A percentile compares a stretch with the other conserved stretches of the same genome.
Evolutionary conservation across 2,888 invertebrate species (phyloP).

Genomic region (Bombyx huttoni): DNA sequence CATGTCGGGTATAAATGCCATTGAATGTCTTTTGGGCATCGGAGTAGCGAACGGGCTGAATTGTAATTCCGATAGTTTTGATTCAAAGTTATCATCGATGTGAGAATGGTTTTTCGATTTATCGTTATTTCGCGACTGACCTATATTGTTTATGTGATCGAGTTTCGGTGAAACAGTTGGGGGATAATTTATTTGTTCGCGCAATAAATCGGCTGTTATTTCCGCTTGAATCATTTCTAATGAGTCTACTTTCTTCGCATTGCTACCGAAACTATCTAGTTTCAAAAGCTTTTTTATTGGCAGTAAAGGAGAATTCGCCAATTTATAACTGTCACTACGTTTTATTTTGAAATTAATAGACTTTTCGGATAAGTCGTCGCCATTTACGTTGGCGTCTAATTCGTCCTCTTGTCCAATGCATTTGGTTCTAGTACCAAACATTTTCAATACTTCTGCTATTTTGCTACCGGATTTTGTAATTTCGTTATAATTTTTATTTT

Average conservation of each 20-base stretch:
- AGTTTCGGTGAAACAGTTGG: constrained; percentile 75
- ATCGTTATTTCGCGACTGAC: constrained; percentile 43
- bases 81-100: constrained; percentile 44
- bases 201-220: constrained; percentile 74
- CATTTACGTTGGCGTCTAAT: constrained; percentile 15
- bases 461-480: constrained; percentile 39
- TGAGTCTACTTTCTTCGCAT: constrained; percentile 59
- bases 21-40: constrained; percentile 50
- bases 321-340: constrained; percentile 87
- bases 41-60: constrained; percentile 60
- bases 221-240: constrained; percentile 74
- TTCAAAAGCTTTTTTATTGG: constrained; percentile 75
- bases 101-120: constrained; percentile 28
- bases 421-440: constrained; percentile 52
- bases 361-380: constrained; percentile 27
- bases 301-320: constrained; percentile 82
- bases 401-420: constrained; percentile 21
- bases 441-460: constrained; percentile 60
- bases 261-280: constrained; percentile 56
- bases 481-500: constrained; percentile 42
- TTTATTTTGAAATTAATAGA: constrained; percentile 72
- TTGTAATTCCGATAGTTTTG: constrained; percentile 48
- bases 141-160: constrained; percentile 33
- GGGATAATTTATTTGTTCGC: constrained; percentile 80
- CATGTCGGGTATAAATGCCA: constrained; percentile 46